These are phyloP conservation scores for Clostera curtula DNA, from an alignment of 2,888 invertebrate genomes.

Conservation along the genomic window DNA sequence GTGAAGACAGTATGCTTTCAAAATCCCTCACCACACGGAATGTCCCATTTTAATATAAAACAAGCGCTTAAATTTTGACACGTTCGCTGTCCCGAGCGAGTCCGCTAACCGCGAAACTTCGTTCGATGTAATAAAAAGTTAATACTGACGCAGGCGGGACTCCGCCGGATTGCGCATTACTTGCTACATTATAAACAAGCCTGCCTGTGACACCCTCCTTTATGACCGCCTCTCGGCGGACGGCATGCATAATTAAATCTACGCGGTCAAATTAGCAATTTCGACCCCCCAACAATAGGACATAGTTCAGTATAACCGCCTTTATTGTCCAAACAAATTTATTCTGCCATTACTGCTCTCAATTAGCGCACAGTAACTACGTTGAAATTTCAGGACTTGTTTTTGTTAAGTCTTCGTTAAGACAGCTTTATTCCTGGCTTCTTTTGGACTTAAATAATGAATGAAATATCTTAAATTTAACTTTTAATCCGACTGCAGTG, in stretches of 20 bases:
- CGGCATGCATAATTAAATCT: constrained; percentile 74
- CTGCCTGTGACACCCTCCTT: constrained; percentile 65
- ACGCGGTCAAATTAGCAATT: constrained; percentile 72
- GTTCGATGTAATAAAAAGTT: constrained; percentile 67
- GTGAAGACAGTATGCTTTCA: no score
- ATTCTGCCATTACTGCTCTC: constrained; percentile 58
- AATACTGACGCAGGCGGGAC: constrained; percentile 53
- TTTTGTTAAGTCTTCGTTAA: constrained; percentile 40
- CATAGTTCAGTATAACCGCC: constrained; percentile 66
- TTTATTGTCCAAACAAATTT: constrained; percentile 66
- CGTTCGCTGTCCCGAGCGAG: constrained; percentile 38
- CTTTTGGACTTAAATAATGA: constrained; percentile 29
- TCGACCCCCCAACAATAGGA: constrained; percentile 62
- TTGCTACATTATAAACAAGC: constrained; percentile 72
- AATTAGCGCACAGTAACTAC: constrained; percentile 47
- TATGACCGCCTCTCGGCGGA: constrained; percentile 55
- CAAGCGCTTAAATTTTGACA: constrained; percentile 39
- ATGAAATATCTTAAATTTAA: constrained; percentile 23
- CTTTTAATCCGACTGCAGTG: constrained; percentile 16
- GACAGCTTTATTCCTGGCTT: constrained; percentile 26
- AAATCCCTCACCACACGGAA: no score
- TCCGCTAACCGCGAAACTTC: constrained; percentile 59
- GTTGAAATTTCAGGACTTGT: constrained; percentile 32
- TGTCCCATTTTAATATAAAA: constrained; percentile 26
- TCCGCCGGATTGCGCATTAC: constrained; percentile 63